Evolutionary conservation across 2,888 invertebrate genomes (phyloP).

Genomic region (Peribatodes rhomboidaria): DNA sequence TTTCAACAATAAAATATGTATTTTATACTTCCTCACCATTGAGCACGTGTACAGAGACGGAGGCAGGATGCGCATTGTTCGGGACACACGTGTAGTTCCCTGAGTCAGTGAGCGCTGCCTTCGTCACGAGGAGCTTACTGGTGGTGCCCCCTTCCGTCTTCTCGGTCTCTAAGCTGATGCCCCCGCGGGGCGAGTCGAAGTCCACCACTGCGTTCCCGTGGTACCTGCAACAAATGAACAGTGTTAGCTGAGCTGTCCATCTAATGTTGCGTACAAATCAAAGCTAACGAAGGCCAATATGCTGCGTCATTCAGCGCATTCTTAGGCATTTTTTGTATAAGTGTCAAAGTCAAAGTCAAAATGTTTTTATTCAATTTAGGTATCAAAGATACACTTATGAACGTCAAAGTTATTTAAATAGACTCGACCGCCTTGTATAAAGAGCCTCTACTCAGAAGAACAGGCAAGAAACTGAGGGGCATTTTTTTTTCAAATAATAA

Average conservation of each 20-base stretch:
- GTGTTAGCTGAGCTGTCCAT: too few relatives aligned
- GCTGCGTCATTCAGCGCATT: too few relatives aligned
- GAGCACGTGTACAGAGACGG: slow-evolving; percentile 93
- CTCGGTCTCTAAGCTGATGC: slow-evolving; percentile 95
- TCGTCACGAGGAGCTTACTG: slow-evolving; percentile 93
- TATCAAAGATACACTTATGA: too few relatives aligned
- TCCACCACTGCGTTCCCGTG: slow-evolving; percentile 93
- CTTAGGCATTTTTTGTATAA: too few relatives aligned
- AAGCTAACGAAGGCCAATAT: not conserved
- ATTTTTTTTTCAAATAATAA: too few relatives aligned
- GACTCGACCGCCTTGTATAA: too few relatives aligned
- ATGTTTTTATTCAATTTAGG: too few relatives aligned
- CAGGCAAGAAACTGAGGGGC: too few relatives aligned
- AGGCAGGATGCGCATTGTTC: slow-evolving; percentile 93
- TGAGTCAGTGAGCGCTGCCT: slow-evolving; percentile 93
- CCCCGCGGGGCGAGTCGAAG: slow-evolving; percentile 94
- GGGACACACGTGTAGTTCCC: slow-evolving; percentile 97
- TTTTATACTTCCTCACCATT: slow-evolving; percentile 88
- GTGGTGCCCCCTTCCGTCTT: slow-evolving; percentile 95
- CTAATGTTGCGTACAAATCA: too few relatives aligned
- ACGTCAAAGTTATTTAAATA: too few relatives aligned
- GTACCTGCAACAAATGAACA: slow-evolving; percentile 85
- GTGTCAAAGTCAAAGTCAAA: too few relatives aligned
- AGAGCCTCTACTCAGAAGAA: too few relatives aligned
- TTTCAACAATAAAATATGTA: not conserved